These are phyloP conservation scores for Agriopis leucophaearia DNA, from an alignment of 2,888 invertebrate genomes.

Conservation along the genomic window DNA sequence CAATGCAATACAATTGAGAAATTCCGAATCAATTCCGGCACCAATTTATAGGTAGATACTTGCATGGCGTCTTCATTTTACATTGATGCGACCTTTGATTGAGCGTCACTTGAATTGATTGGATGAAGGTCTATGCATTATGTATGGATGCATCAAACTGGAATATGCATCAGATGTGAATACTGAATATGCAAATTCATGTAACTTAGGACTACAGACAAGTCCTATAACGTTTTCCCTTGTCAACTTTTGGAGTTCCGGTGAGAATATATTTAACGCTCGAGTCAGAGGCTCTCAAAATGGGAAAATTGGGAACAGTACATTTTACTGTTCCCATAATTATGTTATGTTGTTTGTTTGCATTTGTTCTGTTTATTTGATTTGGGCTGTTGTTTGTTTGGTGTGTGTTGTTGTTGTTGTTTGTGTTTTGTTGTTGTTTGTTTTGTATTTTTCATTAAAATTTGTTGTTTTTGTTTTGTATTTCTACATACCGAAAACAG, in stretches of 20 bases:
- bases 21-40: slow-evolving; percentile 16
- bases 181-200: slow-evolving; percentile 11
- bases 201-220: background rate
- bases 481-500: no score
- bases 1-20: slow-evolving; percentile 20
- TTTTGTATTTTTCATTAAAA: no score
- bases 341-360: no score
- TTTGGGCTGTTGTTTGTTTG: no score
- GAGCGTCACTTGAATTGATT: slow-evolving; percentile 38
- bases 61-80: slow-evolving; percentile 7
- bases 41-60: slow-evolving; percentile 7
- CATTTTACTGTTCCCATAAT: background rate
- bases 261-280: slow-evolving; percentile 36
- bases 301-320: background rate
- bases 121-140: slow-evolving; percentile 38
- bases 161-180: slow-evolving; percentile 44
- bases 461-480: no score
- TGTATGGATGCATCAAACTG: slow-evolving; percentile 45
- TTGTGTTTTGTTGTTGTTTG: no score
- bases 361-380: no score
- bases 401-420: no score
- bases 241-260: slow-evolving; percentile 34
- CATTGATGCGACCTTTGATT: slow-evolving; percentile 29
- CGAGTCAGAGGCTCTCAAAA: slow-evolving; percentile 34
- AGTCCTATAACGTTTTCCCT: slow-evolving; percentile 10